Evolutionary conservation across 2,888 invertebrate species (phyloP), one percentile per base, ranked within the genome.

Genomic region (Tillus elongatus): DNA sequence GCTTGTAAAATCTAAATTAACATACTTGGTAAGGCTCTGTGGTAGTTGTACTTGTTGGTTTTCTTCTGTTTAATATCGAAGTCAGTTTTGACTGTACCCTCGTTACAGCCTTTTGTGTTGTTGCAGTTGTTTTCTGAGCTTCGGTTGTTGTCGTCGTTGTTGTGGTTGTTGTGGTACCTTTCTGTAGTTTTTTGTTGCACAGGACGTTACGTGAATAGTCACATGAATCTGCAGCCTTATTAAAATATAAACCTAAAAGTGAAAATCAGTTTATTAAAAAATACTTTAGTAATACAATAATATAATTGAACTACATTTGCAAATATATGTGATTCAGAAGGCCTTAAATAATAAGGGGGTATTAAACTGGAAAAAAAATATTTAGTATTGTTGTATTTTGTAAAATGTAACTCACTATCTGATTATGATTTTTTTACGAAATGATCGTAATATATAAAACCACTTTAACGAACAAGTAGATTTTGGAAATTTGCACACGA

Each of bases 141-240:
- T 65, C 58, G 38, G 57, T 59, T 2, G 73, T 68, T 1, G 73
- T 73, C 26, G 72, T 60, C 3, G 61, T 55, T 10, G 66, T 61
- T 2, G 31, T 44, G n/a, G 69, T 60, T 1, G 69, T 64, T 0
- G 70, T 61, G 19, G 70, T 65, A 12, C 69, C 60, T 29, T 66
- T 63, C 12, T 71, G 60, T 43, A 73, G 68, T 14, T 75, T 68
- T 51, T 73, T 79, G 52, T 83, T 85, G 62, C 87, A 89, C 15
- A 79, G 70, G 0, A 91, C 91, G 60, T 92, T 91, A 50, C 89
- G 77, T 0, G 88, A 77, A 60, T 91, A 92, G 64, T 92, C 92
- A 56, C 92, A 92, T 0, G 91, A 90, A 61, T 91, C 90, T 0
- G 90, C 87, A 0, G 80, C 82, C 54, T 89, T 89, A 68, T 91